Evolutionary conservation across 2,797 vertebrate genomes (phyloP).

Genomic region (Pipistrellus pipistrellus): DNA sequence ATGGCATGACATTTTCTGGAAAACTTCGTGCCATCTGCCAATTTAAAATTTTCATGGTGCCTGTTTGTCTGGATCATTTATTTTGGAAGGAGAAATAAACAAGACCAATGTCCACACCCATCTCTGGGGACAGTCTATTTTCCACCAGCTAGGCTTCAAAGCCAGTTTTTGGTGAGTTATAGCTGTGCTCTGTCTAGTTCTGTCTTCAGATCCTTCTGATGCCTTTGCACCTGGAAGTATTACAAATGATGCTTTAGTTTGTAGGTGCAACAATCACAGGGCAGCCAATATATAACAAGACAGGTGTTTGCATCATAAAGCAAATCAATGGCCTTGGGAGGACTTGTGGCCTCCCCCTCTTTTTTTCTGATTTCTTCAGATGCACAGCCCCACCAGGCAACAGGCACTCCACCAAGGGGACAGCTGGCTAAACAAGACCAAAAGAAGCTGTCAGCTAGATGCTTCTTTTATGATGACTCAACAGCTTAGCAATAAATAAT

Average conservation of each 20-base stretch:
- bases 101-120: not conserved
- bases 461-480: conserved; percentile 52
- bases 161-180: conserved; percentile 60
- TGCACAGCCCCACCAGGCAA: not conserved
- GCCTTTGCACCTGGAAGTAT: conserved; percentile 65
- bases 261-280: conserved; percentile 57
- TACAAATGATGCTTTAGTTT: conserved; percentile 71
- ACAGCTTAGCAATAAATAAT: conserved; percentile 39
- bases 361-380: not conserved
- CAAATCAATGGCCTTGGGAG: conserved; percentile 46
- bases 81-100: conserved; percentile 24
- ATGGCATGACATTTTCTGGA: not conserved
- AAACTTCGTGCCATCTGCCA: conserved; percentile 48
- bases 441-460: not conserved
- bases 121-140: conserved; percentile 55
- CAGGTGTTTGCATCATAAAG: conserved; percentile 73
- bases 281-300: conserved; percentile 69
- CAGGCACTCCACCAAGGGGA: not conserved
- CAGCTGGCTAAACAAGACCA: conserved; percentile 40
- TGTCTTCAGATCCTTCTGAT: not conserved
- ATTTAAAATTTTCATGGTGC: conserved; percentile 57
- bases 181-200: conserved; percentile 13
- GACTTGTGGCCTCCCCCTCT: conserved; percentile 25
- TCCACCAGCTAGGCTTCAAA: not conserved
- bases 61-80: conserved; percentile 59